phyloP scores from a whole-genome alignment of 2,113 vertebrate species.

The Empidonax traillii region DNA sequence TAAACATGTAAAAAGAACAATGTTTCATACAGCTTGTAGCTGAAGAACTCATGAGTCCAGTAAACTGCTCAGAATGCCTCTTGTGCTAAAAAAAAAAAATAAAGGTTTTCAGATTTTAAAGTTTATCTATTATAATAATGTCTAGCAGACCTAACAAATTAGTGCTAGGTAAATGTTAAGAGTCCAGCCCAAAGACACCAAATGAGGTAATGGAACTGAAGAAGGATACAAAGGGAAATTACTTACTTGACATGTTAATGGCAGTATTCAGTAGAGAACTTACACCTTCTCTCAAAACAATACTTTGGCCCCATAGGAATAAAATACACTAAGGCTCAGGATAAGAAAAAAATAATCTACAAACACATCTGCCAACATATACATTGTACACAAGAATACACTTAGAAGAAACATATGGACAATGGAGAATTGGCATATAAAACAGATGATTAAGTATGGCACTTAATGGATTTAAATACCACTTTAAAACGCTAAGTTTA shows the following conservation, averaged over 20 bases:
- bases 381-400: neutral
- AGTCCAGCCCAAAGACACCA: neutral
- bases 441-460: neutral
- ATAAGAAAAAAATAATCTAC: neutral
- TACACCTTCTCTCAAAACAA: neutral
- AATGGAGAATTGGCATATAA: neutral
- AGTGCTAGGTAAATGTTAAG: neutral
- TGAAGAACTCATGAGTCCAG: neutral
- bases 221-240: neutral
- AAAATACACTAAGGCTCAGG: neutral
- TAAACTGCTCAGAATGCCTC: neutral
- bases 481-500: neutral
- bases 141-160: neutral
- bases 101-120: neutral
- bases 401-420: neutral
- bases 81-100: neutral
- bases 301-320: neutral
- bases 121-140: neutral
- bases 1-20: neutral
- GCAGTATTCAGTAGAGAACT: neutral
- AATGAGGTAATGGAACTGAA: neutral
- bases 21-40: neutral
- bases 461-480: neutral
- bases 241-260: neutral
- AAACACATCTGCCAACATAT: neutral